Evolutionary conservation across 23 tunicate genomes (phyloP).

Genomic region (Styela clava): DNA sequence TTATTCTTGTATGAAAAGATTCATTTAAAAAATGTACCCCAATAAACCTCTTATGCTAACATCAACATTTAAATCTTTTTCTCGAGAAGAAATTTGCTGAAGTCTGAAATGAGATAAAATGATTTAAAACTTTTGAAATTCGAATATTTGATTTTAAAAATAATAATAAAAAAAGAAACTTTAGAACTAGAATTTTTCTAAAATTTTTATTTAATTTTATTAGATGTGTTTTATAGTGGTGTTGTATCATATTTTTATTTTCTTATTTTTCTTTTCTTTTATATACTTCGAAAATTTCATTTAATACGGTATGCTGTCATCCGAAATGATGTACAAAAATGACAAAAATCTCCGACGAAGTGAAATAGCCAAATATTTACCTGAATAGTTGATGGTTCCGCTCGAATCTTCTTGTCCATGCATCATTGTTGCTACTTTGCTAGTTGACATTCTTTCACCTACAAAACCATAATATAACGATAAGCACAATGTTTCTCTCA

Average conservation of each 20-base stretch:
- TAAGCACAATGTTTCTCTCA: background rate
- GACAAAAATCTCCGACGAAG: too few relatives aligned
- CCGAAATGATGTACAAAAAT: too few relatives aligned
- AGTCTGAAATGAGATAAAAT: background rate
- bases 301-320: too few relatives aligned
- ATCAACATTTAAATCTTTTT: too few relatives aligned
- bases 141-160: too few relatives aligned
- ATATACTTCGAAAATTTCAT: background rate
- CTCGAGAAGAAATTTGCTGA: background rate
- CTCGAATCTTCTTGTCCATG: conserved; percentile 72
- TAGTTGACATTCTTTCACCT: conserved; percentile 56
- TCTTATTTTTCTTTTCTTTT: too few relatives aligned
- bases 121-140: background rate
- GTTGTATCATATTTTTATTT: too few relatives aligned
- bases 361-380: conserved; percentile 4
- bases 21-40: too few relatives aligned
- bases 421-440: conserved; percentile 53
- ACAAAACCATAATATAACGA: background rate
- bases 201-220: too few relatives aligned
- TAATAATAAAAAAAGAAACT: too few relatives aligned
- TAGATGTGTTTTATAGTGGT: background rate
- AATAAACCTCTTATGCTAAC: too few relatives aligned
- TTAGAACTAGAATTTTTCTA: background rate
- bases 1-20: too few relatives aligned
- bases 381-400: conserved; percentile 55